These are phyloP conservation scores for Lithophane semibrunnea DNA, from an alignment of 2,888 invertebrate genomes.

Conservation along the genomic window DNA sequence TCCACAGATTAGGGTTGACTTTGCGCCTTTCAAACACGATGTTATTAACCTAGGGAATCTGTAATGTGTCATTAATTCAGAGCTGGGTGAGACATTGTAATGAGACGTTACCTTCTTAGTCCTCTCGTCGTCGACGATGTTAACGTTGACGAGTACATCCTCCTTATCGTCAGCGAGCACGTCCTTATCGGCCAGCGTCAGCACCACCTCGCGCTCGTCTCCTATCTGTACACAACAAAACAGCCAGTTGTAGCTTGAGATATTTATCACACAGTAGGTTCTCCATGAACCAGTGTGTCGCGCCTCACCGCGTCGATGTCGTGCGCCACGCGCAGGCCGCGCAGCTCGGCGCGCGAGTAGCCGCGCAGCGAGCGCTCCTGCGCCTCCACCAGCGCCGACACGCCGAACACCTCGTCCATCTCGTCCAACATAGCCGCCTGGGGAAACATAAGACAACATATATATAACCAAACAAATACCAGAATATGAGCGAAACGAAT, in stretches of 20 bases:
- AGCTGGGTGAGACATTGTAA: no score
- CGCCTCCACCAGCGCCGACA: slow-evolving; percentile 95
- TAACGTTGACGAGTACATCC: slow-evolving; percentile 98
- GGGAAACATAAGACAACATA: not conserved
- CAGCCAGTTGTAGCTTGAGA: not conserved
- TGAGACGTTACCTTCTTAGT: slow-evolving; percentile 92
- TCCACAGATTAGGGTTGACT: not conserved
- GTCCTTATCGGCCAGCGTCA: slow-evolving; percentile 98
- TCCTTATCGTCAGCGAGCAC: slow-evolving; percentile 95
- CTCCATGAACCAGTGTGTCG: no score
- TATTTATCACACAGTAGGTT: not conserved
- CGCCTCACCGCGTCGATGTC: slow-evolving; percentile 83
- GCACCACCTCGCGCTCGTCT: slow-evolving; percentile 96
- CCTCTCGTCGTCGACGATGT: slow-evolving; percentile 95
- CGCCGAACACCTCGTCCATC: slow-evolving; percentile 98
- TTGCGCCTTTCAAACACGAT: not conserved
- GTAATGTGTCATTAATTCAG: not conserved
- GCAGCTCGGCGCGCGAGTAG: slow-evolving; percentile 94
- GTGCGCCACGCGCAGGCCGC: slow-evolving; percentile 94
- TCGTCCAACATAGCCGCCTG: slow-evolving; percentile 98
- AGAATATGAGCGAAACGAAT: not conserved
- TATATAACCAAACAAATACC: not conserved
- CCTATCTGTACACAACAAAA: slow-evolving; percentile 79
- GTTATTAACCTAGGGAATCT: not conserved
- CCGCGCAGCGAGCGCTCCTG: slow-evolving; percentile 91